Evolutionary conservation across 2,113 vertebrate genomes (phyloP).

Genomic region (Trogon surrucura): DNA sequence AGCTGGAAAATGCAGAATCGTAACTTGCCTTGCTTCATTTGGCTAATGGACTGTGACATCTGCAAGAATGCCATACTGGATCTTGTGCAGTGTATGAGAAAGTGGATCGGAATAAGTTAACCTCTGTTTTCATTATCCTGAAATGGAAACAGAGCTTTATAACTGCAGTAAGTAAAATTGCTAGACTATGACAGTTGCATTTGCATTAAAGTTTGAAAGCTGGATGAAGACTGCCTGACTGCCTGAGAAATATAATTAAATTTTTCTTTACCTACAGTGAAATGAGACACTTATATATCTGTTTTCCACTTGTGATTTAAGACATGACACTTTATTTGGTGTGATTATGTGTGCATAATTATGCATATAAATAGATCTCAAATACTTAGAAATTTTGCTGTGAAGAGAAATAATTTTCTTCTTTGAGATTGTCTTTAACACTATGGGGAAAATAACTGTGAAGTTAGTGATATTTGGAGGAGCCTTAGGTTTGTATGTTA

Average conservation of each 20-base stretch:
- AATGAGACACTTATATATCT: neutral
- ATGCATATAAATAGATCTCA: neutral
- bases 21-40: neutral
- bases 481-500: neutral
- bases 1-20: neutral
- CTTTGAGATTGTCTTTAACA: neutral
- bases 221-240: neutral
- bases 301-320: neutral
- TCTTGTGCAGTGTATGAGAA: neutral
- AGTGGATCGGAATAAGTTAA: neutral
- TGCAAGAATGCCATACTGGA: neutral
- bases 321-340: slow-evolving; percentile 6
- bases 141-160: neutral
- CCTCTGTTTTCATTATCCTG: neutral
- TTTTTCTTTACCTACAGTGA: slow-evolving; percentile 9
- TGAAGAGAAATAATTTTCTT: neutral
- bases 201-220: neutral
- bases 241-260: neutral
- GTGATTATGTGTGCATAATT: neutral
- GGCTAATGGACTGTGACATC: neutral
- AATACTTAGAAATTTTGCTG: neutral
- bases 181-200: neutral
- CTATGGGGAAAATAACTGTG: neutral
- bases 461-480: neutral
- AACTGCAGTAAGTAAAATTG: neutral